Conservation (phyloP, 2,113 vertebrate genomes). For the Cygnus atratus region DNA sequence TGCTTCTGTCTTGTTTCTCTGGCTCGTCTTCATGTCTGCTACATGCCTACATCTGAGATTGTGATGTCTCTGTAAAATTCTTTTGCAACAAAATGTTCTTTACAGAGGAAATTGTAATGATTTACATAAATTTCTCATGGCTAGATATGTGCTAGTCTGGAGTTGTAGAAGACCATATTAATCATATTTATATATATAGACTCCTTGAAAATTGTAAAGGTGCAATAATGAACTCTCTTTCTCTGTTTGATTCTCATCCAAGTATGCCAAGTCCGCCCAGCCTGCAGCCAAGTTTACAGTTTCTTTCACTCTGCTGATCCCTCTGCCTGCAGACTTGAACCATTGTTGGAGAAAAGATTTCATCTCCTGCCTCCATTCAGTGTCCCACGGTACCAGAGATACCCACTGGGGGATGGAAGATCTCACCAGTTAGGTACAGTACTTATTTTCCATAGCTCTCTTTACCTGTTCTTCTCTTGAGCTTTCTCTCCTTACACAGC, state of each 20-base stretch:
- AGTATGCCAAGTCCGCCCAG: conserved; percentile 81
- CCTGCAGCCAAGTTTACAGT: conserved; percentile 83
- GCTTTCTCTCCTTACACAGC: not conserved
- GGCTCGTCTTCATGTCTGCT: not conserved
- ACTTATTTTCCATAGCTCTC: not conserved
- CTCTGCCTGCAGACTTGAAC: conserved; percentile 81
- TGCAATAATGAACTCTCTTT: not conserved
- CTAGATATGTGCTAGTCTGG: not conserved
- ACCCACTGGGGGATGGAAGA: conserved; percentile 80
- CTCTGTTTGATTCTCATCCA: not conserved
- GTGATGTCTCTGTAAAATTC: not conserved
- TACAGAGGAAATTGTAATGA: not conserved
- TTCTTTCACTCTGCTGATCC: conserved; percentile 85
- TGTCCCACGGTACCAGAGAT: conserved; percentile 82
- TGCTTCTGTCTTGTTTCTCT: not conserved
- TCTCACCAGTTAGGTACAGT: conserved; percentile 80
- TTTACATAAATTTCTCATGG: not conserved
- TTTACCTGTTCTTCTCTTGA: not conserved
- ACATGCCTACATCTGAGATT: not conserved
- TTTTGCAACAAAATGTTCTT: not conserved
- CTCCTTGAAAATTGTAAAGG: not conserved
- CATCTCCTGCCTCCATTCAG: conserved; percentile 80
- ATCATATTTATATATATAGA: not conserved
- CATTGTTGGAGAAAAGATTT: conserved; percentile 79
- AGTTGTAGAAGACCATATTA: not conserved